Evolutionary conservation across 1,140 invertebrate species (phyloP).

Genomic region (Archivesica marissinica): DNA sequence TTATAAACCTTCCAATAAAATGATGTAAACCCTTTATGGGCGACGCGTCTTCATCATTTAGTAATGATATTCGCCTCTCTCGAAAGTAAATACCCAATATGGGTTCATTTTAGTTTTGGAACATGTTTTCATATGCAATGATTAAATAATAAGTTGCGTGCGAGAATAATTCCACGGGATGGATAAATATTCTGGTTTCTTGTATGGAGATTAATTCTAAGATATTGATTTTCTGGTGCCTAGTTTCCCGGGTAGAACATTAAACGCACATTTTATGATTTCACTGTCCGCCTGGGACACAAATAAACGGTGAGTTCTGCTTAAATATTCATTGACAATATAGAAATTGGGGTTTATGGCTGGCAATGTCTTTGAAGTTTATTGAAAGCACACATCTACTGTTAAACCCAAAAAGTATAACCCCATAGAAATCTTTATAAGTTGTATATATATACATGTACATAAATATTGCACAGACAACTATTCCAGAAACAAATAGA

Average conservation of each 20-base stretch:
- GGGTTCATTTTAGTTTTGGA: neutral
- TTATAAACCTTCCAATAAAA: neutral
- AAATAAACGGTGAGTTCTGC: constrained; percentile 9
- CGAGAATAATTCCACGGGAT: neutral
- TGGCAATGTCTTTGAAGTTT: neutral
- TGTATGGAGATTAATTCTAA: neutral
- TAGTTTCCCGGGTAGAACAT: constrained; percentile 6
- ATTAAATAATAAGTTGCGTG: constrained; percentile 2
- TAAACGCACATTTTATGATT: constrained; percentile 37
- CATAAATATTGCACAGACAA: no score
- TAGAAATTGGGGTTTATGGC: constrained; percentile 12
- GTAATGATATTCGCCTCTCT: neutral
- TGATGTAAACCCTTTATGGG: neutral
- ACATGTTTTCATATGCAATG: neutral
- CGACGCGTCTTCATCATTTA: neutral
- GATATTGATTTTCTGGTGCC: constrained; percentile 34
- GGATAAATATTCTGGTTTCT: neutral
- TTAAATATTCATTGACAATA: constrained; percentile 40
- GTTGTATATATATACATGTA: no score
- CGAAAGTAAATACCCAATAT: neutral
- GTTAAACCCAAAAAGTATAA: no score
- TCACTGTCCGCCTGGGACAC: neutral
- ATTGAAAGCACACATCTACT: no score
- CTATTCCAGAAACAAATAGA: no score
- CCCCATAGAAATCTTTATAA: no score